Percentiles rank a stretch among this genome's conserved stretches.
These are phyloP conservation scores for Poecilia picta DNA, from an alignment of 2,797 vertebrate species.

Conservation along the genomic window DNA sequence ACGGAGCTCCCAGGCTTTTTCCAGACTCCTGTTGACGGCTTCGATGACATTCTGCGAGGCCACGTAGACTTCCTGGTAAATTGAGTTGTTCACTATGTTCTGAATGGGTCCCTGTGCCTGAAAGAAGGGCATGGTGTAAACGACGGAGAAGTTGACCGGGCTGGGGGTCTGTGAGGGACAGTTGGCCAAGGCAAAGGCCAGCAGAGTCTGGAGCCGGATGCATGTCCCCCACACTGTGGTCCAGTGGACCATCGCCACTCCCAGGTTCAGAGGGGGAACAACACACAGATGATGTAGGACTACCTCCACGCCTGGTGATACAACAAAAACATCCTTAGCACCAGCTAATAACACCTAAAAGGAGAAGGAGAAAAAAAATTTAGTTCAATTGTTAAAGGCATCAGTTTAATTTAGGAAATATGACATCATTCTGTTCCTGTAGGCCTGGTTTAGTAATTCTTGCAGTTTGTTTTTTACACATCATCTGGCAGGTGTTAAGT, in stretches of 20 bases:
- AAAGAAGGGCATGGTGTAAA: slow-evolving; percentile 86
- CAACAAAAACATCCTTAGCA: slow-evolving; percentile 68
- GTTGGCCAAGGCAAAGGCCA: slow-evolving; percentile 67
- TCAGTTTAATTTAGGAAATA: not conserved
- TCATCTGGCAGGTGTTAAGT: not conserved
- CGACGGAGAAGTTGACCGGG: slow-evolving; percentile 83
- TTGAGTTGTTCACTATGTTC: slow-evolving; percentile 82
- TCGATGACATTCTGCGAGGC: slow-evolving; percentile 87
- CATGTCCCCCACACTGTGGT: slow-evolving; percentile 71
- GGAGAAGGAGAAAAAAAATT: slow-evolving; percentile 7
- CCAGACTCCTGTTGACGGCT: slow-evolving; percentile 78
- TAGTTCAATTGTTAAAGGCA: not conserved
- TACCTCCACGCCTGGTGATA: slow-evolving; percentile 72
- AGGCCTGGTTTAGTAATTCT: not conserved
- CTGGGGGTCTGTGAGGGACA: slow-evolving; percentile 79
- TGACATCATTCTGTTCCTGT: not conserved
- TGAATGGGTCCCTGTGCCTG: slow-evolving; percentile 82
- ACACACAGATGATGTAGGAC: slow-evolving; percentile 49
- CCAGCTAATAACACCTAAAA: slow-evolving; percentile 42
- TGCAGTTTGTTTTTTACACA: not conserved
- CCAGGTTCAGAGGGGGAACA: slow-evolving; percentile 13
- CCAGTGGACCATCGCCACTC: slow-evolving; percentile 80
- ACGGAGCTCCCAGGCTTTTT: slow-evolving; percentile 74
- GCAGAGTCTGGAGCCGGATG: slow-evolving; percentile 77
- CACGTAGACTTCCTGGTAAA: slow-evolving; percentile 82